Percentiles rank a stretch among this genome's conserved stretches.
These are phyloP conservation scores for Scelioninae gen. 1 DNA, from an alignment of 2,888 invertebrate species.

Conservation along the genomic window DNA sequence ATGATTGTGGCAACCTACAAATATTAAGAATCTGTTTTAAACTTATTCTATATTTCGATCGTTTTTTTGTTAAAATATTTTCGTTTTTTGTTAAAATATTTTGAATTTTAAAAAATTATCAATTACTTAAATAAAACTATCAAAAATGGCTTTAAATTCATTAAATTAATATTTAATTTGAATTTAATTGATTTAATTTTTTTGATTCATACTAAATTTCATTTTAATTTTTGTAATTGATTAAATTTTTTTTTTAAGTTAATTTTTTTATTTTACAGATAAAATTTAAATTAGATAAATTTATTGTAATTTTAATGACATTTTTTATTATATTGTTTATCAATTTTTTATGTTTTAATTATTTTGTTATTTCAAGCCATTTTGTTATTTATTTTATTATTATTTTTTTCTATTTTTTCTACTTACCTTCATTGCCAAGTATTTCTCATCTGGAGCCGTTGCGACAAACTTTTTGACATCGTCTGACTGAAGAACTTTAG, in stretches of 20 bases:
- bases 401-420: slow-evolving; percentile 2
- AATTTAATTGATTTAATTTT: slow-evolving; percentile 4
- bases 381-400: slow-evolving; percentile 10
- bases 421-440: slow-evolving; percentile 22
- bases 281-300: slow-evolving; percentile 15
- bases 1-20: slow-evolving; percentile 36
- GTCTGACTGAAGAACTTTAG: slow-evolving; percentile 5
- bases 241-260: slow-evolving; percentile 8
- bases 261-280: slow-evolving; percentile 18
- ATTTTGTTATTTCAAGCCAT: slow-evolving; percentile 3
- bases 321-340: slow-evolving; percentile 6
- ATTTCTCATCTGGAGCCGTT: slow-evolving; percentile 28
- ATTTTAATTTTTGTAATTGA: slow-evolving; percentile 5
- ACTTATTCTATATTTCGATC: neutral
- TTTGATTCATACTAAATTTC: slow-evolving; percentile 9
- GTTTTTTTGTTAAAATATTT: slow-evolving; percentile 13
- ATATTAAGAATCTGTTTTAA: slow-evolving; percentile 11
- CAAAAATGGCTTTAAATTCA: neutral
- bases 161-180: slow-evolving; percentile 1
- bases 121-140: slow-evolving; percentile 2
- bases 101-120: slow-evolving; percentile 1
- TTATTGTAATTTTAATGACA: slow-evolving; percentile 15
- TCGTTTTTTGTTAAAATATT: neutral
- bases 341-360: neutral
- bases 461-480: slow-evolving; percentile 19